Base-by-base conservation (phyloP, 2,113 vertebrate species). In the Gulo gulo region DNA sequence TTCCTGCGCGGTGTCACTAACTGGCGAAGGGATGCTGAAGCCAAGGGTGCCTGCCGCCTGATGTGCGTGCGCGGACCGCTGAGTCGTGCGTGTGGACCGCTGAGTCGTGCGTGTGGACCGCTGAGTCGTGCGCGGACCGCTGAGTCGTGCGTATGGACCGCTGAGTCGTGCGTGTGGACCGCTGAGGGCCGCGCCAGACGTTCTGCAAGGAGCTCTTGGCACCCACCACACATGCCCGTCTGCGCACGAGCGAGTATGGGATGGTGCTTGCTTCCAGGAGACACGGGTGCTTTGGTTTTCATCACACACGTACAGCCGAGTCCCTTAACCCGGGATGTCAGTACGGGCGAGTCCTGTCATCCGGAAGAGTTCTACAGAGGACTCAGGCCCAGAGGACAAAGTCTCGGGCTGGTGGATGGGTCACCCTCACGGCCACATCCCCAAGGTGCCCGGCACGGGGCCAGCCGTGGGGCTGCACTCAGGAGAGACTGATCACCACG, bases 171-270 rank as follows among this genome's bases (percentile, higher is more conserved):
- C 14, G 1, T 52, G 50, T 5, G 50, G 4, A 15, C 50, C 15
- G 1, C 50, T 52, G 42, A 31, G 0, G 3, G 29, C 55, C 55
- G 7, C 29, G 4, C 6, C 23, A 13, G 3, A 26, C 9, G 2
- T 15, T 23, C 0, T n/a, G 45, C 31, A 24, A 1, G 7, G 0
- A 23, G 69, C 34, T 55, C 24, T 76, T 14, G 0, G 0, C 31
- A 47, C 0, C 52, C 34, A 11, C 29, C 4, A 7, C 4, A 2
- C 34, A 23, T 0, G 29, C 31, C 7, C 3, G 14, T 7, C 50
- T 12, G 21, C 7, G 16, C 26, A 24, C 0, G 26, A 31, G n/a
- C 1, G 2, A 10, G 21, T 12, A 3, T 5, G 10, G 31, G 31
- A 14, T 23, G 13, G 1, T 1, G 13, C 16, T 20, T 69, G 18